A percentile compares a stretch with the other conserved stretches of the same genome.
Evolutionary conservation across 2,113 vertebrate genomes (phyloP).

Genomic region (Variabilichromis moorii): DNA sequence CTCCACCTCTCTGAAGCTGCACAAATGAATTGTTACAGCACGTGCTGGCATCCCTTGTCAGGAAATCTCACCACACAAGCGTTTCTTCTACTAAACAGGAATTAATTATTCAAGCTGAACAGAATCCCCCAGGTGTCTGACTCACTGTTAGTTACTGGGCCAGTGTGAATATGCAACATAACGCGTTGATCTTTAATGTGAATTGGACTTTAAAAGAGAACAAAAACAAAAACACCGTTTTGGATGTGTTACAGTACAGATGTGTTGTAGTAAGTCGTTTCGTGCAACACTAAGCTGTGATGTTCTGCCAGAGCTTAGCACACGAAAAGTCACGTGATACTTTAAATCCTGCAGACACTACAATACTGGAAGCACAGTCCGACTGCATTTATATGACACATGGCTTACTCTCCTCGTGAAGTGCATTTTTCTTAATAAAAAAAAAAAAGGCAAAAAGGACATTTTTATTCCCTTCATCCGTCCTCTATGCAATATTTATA

Average conservation of each 20-base stretch:
- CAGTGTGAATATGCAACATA: background rate
- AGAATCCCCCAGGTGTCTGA: background rate
- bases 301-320: background rate
- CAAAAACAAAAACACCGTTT: background rate
- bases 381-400: background rate
- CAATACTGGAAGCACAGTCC: background rate
- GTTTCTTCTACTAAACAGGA: background rate
- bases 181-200: background rate
- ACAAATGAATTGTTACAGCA: conserved; percentile 21
- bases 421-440: background rate
- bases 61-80: background rate
- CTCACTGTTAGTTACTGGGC: background rate
- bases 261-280: background rate
- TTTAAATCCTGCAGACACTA: background rate
- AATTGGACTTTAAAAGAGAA: background rate
- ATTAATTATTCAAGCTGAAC: background rate
- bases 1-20: background rate
- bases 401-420: background rate
- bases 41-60: background rate
- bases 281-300: background rate
- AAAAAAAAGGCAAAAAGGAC: rapidly evolving
- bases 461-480: background rate
- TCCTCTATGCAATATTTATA: background rate
- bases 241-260: background rate
- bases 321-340: background rate